phyloP scores from a whole-genome alignment of 2,888 invertebrate species.

The Machimus rusticus region DNA sequence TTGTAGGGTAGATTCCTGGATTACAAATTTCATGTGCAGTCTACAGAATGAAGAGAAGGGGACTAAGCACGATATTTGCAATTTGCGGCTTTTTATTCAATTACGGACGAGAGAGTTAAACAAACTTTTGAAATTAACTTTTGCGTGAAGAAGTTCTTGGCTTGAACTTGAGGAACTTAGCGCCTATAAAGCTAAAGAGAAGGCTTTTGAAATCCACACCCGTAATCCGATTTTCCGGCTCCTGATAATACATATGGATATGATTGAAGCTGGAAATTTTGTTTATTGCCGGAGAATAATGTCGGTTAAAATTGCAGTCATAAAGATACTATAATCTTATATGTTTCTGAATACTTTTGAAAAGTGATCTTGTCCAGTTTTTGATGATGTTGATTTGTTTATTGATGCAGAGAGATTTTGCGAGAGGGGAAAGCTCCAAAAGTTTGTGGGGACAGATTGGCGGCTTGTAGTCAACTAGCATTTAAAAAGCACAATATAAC shows the following conservation, averaged over 20 bases:
- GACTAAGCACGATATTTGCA: not conserved
- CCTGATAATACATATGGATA: not conserved
- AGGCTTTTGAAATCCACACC: not conserved
- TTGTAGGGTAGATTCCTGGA: not conserved
- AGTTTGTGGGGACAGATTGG: not conserved
- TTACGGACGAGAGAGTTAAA: not conserved
- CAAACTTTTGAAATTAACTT: not conserved
- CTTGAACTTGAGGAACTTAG: not conserved
- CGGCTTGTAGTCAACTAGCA: not conserved
- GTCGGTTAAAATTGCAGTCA: not conserved
- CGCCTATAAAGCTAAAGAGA: not conserved
- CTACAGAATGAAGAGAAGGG: not conserved
- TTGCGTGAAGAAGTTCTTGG: not conserved
- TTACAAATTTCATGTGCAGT: not conserved
- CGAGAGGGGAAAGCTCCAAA: not conserved
- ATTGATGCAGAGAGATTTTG: not conserved
- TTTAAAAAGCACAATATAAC: constrained; percentile 20
- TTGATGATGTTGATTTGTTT: not conserved
- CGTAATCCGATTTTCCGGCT: not conserved
- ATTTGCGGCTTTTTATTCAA: not conserved
- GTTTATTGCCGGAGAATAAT: not conserved
- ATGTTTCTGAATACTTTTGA: not conserved
- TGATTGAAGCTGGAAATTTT: not conserved
- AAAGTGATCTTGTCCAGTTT: not conserved
- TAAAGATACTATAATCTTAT: no score